Conservation (phyloP, 2,113 vertebrate genomes). For the Neoarius graeffei region DNA sequence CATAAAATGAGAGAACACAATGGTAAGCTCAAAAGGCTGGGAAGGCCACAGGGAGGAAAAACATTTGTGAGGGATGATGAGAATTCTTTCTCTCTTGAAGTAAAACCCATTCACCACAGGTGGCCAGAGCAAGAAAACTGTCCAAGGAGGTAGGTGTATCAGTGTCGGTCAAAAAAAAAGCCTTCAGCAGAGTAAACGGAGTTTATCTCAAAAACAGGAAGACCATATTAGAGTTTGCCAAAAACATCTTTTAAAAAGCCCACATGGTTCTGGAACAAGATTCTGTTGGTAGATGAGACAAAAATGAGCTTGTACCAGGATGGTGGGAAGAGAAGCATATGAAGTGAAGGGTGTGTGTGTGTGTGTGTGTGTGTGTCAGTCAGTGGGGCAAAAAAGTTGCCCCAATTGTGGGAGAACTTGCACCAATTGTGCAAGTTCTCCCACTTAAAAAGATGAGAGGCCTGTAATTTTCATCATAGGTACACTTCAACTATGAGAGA, state of each 20-base stretch:
- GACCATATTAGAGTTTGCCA: neutral
- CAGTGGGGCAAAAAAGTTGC: no score
- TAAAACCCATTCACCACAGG: no score
- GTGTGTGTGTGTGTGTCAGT: no score
- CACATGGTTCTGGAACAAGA: no score
- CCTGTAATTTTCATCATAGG: no score
- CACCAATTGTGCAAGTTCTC: no score
- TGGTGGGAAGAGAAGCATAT: neutral
- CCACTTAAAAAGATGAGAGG: no score
- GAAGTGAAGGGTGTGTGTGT: no score
- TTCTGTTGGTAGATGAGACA: neutral
- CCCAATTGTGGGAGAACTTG: no score
- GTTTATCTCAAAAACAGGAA: neutral
- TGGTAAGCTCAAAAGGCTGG: neutral
- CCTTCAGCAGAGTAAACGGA: neutral
- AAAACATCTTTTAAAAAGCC: neutral
- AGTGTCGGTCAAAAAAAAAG: neutral
- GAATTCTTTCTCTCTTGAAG: neutral
- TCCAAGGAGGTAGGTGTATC: neutral
- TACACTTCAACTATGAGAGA: no score
- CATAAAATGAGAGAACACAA: neutral
- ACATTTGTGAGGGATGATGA: neutral
- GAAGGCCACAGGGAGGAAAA: neutral
- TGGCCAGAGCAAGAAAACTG: no score
- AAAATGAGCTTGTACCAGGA: neutral